Conservation (phyloP, 2,888 invertebrate species). For the Lysandra coridon region DNA sequence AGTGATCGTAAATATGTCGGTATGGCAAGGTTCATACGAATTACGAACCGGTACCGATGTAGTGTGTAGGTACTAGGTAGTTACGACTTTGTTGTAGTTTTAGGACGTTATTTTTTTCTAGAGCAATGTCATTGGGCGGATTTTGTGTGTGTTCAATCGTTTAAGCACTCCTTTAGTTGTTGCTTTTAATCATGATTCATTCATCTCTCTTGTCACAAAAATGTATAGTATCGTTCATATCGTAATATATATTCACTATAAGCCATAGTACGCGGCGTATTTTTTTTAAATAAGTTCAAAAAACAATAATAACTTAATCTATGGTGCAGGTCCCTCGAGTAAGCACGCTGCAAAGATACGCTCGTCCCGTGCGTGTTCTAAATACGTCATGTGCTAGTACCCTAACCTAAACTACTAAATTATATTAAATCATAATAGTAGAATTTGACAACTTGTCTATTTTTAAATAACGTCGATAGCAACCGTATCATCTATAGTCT, state of each 20-base stretch:
- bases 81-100: constrained; percentile 23
- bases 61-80: constrained; percentile 43
- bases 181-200: not conserved
- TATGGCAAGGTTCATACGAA: constrained; percentile 33
- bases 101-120: constrained; percentile 32
- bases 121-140: not conserved
- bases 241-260: no score
- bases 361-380: no score
- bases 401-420: no score
- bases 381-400: no score
- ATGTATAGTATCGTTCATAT: not conserved
- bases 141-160: not conserved
- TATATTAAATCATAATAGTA: not conserved
- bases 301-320: no score
- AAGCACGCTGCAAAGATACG: no score
- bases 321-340: no score
- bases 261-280: not conserved
- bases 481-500: not conserved
- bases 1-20: constrained; percentile 74
- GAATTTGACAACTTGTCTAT: not conserved
- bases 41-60: constrained; percentile 35
- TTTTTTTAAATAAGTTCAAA: not conserved
- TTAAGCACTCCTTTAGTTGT: not conserved
- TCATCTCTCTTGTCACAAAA: not conserved
- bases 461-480: not conserved